These are phyloP conservation scores for Alcis repandata DNA, from an alignment of 2,888 invertebrate species.

Conservation along the genomic window DNA sequence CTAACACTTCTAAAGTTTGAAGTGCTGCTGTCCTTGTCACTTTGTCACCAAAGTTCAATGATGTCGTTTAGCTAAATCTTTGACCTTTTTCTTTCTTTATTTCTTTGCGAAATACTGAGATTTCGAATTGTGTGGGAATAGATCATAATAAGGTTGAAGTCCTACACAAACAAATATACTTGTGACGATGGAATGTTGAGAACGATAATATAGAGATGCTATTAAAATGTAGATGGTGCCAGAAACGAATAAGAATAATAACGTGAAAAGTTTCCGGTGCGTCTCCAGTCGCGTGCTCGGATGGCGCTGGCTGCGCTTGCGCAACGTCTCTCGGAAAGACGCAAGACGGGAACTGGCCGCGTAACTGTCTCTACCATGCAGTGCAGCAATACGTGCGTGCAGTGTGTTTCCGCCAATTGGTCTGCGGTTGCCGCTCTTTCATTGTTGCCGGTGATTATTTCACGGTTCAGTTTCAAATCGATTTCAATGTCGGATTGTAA, in stretches of 20 bases:
- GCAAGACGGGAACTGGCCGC: slow-evolving; percentile 67
- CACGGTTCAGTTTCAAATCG: slow-evolving; percentile 47
- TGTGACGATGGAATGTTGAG: not conserved
- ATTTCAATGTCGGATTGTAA: slow-evolving; percentile 44
- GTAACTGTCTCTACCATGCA: slow-evolving; percentile 62
- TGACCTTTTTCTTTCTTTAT: too few species aligned
- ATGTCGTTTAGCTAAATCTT: slow-evolving; percentile 1
- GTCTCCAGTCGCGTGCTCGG: slow-evolving; percentile 65
- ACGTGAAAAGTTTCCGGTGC: slow-evolving; percentile 58
- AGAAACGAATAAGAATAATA: slow-evolving; percentile 30
- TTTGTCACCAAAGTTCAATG: slow-evolving; percentile 13
- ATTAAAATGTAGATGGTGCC: slow-evolving; percentile 9
- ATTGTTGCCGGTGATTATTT: slow-evolving; percentile 40
- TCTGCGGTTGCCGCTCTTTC: slow-evolving; percentile 49
- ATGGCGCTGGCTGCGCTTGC: slow-evolving; percentile 58
- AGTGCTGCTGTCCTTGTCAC: slow-evolving; percentile 6
- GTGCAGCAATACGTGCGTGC: slow-evolving; percentile 58
- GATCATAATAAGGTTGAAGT: not conserved
- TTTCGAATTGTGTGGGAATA: not conserved
- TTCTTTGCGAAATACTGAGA: too few species aligned
- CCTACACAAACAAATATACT: not conserved
- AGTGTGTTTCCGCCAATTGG: slow-evolving; percentile 61
- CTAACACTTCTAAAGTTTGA: not conserved
- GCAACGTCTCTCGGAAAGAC: slow-evolving; percentile 64
- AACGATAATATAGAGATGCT: not conserved